A percentile compares a stretch with the other conserved stretches of the same genome.
Conservation (phyloP, 2,888 invertebrate species). For the Melinopterus prodromus region DNA sequence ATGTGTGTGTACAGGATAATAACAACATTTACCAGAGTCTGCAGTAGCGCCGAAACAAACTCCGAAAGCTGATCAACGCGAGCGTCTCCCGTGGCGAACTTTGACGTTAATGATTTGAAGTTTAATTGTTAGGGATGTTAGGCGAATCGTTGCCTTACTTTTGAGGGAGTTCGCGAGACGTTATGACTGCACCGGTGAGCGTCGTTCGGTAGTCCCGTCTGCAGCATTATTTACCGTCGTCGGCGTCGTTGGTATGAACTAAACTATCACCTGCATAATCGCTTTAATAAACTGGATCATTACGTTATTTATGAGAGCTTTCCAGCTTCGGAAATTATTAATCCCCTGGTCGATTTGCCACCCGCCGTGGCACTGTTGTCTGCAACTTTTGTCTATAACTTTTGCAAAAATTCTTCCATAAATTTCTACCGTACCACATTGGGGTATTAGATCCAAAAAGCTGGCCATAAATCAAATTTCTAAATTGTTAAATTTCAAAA, state of each 20-base stretch:
- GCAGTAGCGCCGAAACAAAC: not conserved
- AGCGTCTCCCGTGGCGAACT: slow-evolving; percentile 34
- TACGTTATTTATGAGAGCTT: slow-evolving; percentile 14
- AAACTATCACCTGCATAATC: slow-evolving; percentile 22
- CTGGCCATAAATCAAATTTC: no score
- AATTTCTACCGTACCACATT: no score
- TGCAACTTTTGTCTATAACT: not conserved
- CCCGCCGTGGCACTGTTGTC: not conserved
- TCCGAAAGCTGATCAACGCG: slow-evolving; percentile 13
- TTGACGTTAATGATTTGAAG: slow-evolving; percentile 47
- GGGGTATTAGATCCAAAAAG: no score
- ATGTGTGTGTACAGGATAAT: not conserved
- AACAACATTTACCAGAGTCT: not conserved
- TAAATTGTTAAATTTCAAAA: no score
- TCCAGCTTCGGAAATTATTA: slow-evolving; percentile 13
- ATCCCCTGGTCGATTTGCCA: slow-evolving; percentile 11
- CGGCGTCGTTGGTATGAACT: not conserved
- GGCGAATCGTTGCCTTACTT: not conserved
- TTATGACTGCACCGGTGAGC: not conserved
- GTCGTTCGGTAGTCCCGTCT: not conserved
- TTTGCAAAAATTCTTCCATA: no score
- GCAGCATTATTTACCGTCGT: slow-evolving; percentile 12
- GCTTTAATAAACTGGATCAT: slow-evolving; percentile 21
- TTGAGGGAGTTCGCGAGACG: not conserved
- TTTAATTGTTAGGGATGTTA: slow-evolving; percentile 44